phyloP scores from a whole-genome alignment of 37 sponge, comb jelly and placozoan species.

The Ephydatia muelleri region DNA sequence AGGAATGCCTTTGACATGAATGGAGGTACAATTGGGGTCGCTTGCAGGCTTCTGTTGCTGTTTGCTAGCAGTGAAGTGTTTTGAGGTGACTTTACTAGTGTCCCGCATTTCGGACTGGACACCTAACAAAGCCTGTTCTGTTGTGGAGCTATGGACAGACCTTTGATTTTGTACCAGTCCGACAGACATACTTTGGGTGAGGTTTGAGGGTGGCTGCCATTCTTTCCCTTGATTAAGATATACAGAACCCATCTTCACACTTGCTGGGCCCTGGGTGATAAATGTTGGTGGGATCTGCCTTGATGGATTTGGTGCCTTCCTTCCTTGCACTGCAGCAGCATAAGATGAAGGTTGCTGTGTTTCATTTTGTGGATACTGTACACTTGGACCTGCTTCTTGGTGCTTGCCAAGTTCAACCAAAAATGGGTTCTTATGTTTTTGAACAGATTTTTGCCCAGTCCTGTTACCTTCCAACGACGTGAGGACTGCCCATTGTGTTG shows the following conservation, averaged over 20 bases:
- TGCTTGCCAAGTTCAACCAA: background rate
- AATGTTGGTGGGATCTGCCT: background rate
- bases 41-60: background rate
- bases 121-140: background rate
- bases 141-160: background rate
- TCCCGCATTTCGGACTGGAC: background rate
- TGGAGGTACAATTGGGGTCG: background rate
- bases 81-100: background rate
- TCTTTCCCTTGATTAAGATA: background rate
- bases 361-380: background rate
- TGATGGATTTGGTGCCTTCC: background rate
- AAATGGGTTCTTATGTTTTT: background rate
- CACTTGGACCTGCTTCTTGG: background rate
- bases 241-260: background rate
- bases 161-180: background rate
- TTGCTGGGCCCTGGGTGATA: background rate
- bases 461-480: background rate
- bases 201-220: background rate
- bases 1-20: constrained; percentile 78
- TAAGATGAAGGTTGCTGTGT: background rate
- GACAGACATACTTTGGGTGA: background rate
- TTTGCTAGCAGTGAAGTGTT: background rate
- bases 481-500: background rate
- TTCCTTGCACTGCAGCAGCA: background rate
- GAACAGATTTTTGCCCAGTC: background rate